Percentiles rank a stretch among this genome's conserved stretches.
Conservation (phyloP, 1,140 invertebrate species). For the Maconellicoccus hirsutus region DNA sequence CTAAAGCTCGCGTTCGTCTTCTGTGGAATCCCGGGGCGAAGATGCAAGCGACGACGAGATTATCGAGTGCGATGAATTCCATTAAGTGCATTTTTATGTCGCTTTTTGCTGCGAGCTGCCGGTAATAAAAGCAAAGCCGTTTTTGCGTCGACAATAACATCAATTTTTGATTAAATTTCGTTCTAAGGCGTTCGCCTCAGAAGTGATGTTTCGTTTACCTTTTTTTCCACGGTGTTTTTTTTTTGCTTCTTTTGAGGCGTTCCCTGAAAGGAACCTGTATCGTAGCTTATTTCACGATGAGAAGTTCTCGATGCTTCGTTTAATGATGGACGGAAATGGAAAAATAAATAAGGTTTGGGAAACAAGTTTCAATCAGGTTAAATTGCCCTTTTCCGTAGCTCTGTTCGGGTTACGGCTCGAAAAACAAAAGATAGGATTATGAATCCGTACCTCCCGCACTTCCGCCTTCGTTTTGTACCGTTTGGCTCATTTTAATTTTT, state of each 20-base stretch:
- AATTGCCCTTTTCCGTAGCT: background rate
- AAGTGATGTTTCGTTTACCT: no score
- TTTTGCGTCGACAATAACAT: slow-evolving; percentile 8
- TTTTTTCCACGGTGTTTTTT: no score
- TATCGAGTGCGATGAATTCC: slow-evolving; percentile 17
- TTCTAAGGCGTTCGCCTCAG: no score
- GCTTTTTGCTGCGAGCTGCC: background rate
- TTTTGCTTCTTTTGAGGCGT: no score
- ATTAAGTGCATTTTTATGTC: slow-evolving; percentile 22
- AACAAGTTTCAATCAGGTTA: background rate
- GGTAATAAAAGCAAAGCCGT: background rate
- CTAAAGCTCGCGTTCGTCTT: background rate
- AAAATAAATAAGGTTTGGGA: background rate
- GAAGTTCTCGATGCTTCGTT: no score
- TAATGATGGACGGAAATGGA: background rate
- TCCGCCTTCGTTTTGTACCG: no score
- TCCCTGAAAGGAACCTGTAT: no score
- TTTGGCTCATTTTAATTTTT: background rate
- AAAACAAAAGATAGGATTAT: no score
- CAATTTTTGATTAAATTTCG: background rate
- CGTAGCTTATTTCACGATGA: no score
- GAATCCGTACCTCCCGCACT: no score
- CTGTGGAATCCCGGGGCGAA: background rate
- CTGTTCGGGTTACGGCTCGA: background rate
- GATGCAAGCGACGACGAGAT: slow-evolving; percentile 13